A percentile compares a stretch with the other conserved stretches of the same genome.
phyloP scores from a whole-genome alignment of 1,140 invertebrate genomes.

The Coptotermes formosanus region DNA sequence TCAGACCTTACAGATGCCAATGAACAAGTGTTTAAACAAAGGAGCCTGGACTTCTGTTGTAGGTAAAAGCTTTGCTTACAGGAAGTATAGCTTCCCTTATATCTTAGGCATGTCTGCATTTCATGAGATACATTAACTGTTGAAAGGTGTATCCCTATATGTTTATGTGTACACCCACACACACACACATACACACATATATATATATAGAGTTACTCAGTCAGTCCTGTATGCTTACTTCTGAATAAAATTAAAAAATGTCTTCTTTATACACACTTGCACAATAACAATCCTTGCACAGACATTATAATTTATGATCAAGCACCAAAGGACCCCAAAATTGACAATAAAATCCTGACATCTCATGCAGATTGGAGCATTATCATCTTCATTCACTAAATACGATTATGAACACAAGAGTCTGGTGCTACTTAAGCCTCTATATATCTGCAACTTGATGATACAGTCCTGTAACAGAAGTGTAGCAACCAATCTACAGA shows the following conservation, averaged over 20 bases:
- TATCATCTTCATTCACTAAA: neutral
- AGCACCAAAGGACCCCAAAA: neutral
- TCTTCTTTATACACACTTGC: neutral
- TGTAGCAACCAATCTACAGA: too few species aligned
- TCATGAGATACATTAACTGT: neutral
- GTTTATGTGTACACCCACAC: too few species aligned
- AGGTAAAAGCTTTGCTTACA: too few species aligned
- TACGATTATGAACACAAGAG: neutral
- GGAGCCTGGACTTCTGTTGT: too few species aligned
- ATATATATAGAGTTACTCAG: neutral
- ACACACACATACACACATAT: too few species aligned
- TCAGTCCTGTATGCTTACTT: neutral
- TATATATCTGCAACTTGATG: neutral
- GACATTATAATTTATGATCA: neutral
- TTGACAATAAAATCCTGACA: neutral
- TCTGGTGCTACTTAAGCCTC: conserved; percentile 2
- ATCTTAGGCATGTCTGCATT: neutral
- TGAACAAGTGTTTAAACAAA: too few species aligned
- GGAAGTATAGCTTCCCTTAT: neutral
- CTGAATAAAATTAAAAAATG: neutral
- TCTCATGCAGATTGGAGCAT: neutral
- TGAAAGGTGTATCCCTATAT: neutral
- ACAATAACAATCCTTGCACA: neutral
- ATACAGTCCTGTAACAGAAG: neutral
- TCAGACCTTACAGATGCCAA: too few species aligned